These are phyloP conservation scores for Cheirogaleus major DNA, from an alignment of 2,797 vertebrate genomes.

Conservation along the genomic window DNA sequence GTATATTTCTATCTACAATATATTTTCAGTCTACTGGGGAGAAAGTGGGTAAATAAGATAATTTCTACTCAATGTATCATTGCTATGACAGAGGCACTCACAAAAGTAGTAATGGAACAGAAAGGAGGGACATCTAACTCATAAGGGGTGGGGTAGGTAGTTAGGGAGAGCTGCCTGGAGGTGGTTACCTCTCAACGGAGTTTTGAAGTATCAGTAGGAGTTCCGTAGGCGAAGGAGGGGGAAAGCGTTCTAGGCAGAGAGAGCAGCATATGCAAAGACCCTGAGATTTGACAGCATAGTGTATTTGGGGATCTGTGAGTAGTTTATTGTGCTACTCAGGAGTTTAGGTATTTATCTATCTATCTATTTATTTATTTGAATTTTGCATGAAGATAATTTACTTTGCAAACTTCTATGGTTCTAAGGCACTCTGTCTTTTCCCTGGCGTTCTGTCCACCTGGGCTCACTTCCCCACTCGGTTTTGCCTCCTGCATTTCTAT, in stretches of 20 bases:
- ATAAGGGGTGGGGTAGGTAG: background rate
- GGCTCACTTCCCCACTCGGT: rapidly evolving
- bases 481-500: background rate
- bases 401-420: background rate
- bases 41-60: background rate
- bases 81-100: background rate
- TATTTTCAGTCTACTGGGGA: background rate
- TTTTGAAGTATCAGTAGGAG: background rate
- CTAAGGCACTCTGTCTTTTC: background rate
- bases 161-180: background rate
- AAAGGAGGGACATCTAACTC: background rate
- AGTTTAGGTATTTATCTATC: background rate
- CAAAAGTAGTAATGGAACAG: background rate
- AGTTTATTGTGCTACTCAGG: background rate
- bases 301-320: background rate
- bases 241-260: background rate
- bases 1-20: background rate
- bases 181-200: background rate
- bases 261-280: background rate
- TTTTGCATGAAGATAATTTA: background rate
- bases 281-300: background rate
- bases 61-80: background rate
- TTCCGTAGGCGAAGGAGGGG: background rate
- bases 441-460: rapidly evolving
- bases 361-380: background rate